Conservation (phyloP, 2,797 vertebrate genomes). For the Cephalopachus bancanus region DNA sequence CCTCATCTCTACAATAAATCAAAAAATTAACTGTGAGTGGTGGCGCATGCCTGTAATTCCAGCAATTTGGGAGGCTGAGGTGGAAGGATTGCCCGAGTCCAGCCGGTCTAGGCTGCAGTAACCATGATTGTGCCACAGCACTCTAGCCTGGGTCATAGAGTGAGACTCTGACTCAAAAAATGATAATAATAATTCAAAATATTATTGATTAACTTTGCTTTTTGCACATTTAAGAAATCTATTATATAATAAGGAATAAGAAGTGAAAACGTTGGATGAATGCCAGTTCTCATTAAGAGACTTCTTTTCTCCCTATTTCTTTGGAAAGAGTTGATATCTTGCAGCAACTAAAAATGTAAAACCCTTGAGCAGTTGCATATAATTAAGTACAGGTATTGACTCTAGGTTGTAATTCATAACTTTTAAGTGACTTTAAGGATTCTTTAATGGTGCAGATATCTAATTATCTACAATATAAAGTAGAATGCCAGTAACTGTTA, state of each 20-base stretch:
- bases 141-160: neutral
- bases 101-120: neutral
- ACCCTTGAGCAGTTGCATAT: conserved; percentile 68
- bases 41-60: neutral
- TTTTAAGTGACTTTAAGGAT: conserved; percentile 74
- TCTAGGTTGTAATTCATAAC: conserved; percentile 75
- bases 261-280: conserved; percentile 58
- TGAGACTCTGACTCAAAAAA: neutral
- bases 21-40: neutral
- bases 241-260: conserved; percentile 45
- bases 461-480: conserved; percentile 66
- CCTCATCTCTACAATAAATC: neutral
- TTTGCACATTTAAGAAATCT: conserved; percentile 63
- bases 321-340: conserved; percentile 61
- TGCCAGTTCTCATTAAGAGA: conserved; percentile 61
- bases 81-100: neutral
- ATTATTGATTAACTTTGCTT: conserved; percentile 54
- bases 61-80: neutral
- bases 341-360: conserved; percentile 76
- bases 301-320: conserved; percentile 66
- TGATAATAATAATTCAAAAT: neutral
- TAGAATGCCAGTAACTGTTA: conserved; percentile 46
- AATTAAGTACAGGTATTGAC: conserved; percentile 76
- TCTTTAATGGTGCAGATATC: conserved; percentile 62
- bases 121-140: neutral